phyloP scores from a whole-genome alignment of 2,888 invertebrate genomes.

The Blera fallax region DNA sequence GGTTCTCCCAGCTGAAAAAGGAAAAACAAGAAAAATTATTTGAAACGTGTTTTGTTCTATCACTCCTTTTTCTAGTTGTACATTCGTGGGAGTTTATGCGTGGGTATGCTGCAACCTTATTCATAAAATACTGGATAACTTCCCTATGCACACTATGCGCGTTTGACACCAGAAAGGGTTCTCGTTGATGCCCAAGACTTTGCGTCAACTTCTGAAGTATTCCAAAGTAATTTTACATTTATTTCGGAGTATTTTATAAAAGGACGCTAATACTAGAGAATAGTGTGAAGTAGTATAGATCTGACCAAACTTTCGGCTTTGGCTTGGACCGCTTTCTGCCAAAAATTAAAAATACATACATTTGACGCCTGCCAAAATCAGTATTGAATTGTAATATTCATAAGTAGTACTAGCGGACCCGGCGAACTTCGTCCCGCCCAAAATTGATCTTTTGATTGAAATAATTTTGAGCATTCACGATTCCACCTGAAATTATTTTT shows the following conservation, averaged over 20 bases:
- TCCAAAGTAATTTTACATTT: not conserved
- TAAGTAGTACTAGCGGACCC: no score
- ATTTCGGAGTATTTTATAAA: not conserved
- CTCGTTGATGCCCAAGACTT: not conserved
- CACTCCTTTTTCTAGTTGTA: not conserved
- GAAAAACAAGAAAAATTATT: constrained; percentile 27
- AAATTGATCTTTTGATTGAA: no score
- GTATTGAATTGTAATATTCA: no score
- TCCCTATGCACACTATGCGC: not conserved
- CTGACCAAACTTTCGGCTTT: no score
- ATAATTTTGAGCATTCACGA: no score
- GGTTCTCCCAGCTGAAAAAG: constrained; percentile 17
- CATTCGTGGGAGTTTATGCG: not conserved
- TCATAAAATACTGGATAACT: not conserved
- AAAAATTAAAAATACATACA: no score
- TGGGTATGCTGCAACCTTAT: not conserved
- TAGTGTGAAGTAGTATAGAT: no score
- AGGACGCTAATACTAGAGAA: no score
- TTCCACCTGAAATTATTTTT: no score
- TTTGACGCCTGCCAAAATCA: no score
- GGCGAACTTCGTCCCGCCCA: no score
- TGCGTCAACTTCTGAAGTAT: not conserved
- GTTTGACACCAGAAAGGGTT: not conserved
- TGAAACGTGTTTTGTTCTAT: constrained; percentile 5
- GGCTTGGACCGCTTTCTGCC: no score